phyloP scores from a whole-genome alignment of 2,113 vertebrate genomes.

The Oreotragus oreotragus region DNA sequence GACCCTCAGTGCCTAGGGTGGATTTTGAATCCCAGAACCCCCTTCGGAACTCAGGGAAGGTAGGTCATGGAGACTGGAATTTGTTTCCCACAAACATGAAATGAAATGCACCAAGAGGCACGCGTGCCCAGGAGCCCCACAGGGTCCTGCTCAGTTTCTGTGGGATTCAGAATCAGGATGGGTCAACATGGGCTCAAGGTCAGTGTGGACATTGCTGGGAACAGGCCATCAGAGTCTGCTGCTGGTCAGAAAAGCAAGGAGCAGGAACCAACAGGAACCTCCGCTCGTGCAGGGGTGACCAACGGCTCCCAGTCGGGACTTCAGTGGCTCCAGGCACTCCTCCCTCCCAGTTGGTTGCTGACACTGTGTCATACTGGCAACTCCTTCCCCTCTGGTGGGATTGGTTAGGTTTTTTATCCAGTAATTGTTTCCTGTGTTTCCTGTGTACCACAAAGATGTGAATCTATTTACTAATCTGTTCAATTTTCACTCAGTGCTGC shows the following conservation, averaged over 20 bases:
- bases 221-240: neutral
- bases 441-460: slow-evolving; percentile 43
- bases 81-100: neutral
- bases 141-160: neutral
- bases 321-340: fast-evolving
- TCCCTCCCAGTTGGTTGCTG: neutral
- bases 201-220: neutral
- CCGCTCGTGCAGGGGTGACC: neutral
- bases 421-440: slow-evolving; percentile 25
- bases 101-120: neutral
- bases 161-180: neutral
- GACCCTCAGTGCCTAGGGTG: no score
- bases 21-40: neutral
- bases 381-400: neutral
- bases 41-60: neutral
- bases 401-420: slow-evolving; percentile 27
- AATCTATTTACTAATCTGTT: slow-evolving; percentile 63
- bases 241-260: neutral
- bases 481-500: slow-evolving; percentile 49
- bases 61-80: neutral
- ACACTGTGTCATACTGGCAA: neutral
- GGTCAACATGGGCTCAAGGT: neutral
- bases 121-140: neutral
- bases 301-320: neutral
- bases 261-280: neutral